These are phyloP conservation scores for Dromaius novaehollandiae DNA, from an alignment of 2,113 vertebrate species.

Conservation along the genomic window DNA sequence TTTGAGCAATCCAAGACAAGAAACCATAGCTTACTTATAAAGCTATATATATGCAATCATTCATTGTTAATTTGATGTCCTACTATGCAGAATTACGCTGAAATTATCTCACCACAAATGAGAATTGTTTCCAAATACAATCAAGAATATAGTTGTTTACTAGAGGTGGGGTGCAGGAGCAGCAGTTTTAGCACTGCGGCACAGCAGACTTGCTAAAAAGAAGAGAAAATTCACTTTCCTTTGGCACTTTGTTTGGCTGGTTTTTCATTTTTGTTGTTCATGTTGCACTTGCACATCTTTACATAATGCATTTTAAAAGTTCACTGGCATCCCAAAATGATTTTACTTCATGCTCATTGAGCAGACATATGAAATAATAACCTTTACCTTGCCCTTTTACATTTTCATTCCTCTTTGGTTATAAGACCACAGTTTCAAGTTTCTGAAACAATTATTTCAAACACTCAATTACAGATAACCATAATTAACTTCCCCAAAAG, in stretches of 20 bases:
- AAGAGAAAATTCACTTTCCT: neutral
- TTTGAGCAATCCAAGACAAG: neutral
- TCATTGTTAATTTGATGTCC: too few species aligned
- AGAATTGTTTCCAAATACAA: neutral
- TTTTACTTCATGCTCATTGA: neutral
- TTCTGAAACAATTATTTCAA: conserved; percentile 3
- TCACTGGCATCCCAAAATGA: neutral
- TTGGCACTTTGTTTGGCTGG: too few species aligned
- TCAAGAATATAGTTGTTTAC: neutral
- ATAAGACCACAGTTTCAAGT: neutral
- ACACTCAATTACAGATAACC: neutral
- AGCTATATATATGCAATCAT: neutral
- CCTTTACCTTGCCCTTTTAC: neutral
- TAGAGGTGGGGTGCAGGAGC: neutral
- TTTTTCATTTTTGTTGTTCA: neutral
- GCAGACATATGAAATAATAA: neutral
- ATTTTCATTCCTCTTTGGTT: neutral
- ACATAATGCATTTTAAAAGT: neutral
- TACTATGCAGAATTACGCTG: neutral
- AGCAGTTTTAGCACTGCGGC: neutral
- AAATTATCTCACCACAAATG: neutral
- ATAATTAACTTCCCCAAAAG: conserved; percentile 6
- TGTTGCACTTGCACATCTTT: neutral
- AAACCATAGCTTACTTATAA: neutral
- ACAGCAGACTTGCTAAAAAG: neutral